A percentile compares a stretch with the other conserved stretches of the same genome.
Evolutionary conservation across 2,888 invertebrate species (phyloP).

Genomic region (Plagodis pulveraria): DNA sequence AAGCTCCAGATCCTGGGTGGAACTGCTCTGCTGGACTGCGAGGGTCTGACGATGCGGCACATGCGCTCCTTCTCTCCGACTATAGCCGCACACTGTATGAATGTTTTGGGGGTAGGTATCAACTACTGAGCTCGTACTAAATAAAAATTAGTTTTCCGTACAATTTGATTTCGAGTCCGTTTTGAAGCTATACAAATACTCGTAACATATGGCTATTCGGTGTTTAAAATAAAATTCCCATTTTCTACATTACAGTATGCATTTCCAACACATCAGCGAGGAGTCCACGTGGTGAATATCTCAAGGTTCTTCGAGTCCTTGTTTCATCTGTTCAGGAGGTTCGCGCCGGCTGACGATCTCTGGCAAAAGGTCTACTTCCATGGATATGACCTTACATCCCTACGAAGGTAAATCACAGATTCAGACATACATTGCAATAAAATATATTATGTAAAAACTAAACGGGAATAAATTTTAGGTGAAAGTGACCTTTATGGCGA

Average conservation of each 20-base stretch:
- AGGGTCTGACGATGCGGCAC: constrained; percentile 88
- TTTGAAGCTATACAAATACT: no score
- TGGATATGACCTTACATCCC: constrained; percentile 63
- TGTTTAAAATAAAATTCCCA: background rate
- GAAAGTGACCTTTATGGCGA: no score
- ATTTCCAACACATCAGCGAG: constrained; percentile 89
- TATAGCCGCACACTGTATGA: constrained; percentile 86
- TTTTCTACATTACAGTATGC: constrained; percentile 81
- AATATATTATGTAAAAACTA: no score
- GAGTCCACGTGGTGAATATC: constrained; percentile 91
- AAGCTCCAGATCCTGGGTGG: constrained; percentile 91
- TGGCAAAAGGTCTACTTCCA: constrained; percentile 80
- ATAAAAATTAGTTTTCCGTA: no score
- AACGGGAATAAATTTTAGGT: no score
- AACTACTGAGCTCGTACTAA: no score
- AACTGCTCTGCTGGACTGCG: constrained; percentile 89
- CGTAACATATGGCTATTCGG: no score
- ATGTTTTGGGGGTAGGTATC: constrained; percentile 87
- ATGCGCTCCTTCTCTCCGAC: constrained; percentile 89
- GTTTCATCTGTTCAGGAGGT: constrained; percentile 89
- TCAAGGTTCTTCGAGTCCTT: constrained; percentile 91
- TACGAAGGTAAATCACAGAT: constrained; percentile 57
- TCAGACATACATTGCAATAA: background rate
- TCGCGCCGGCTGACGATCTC: constrained; percentile 87
- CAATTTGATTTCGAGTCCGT: no score